Conservation (phyloP, 2,888 invertebrate genomes). For the Drosophila koepferae region DNA sequence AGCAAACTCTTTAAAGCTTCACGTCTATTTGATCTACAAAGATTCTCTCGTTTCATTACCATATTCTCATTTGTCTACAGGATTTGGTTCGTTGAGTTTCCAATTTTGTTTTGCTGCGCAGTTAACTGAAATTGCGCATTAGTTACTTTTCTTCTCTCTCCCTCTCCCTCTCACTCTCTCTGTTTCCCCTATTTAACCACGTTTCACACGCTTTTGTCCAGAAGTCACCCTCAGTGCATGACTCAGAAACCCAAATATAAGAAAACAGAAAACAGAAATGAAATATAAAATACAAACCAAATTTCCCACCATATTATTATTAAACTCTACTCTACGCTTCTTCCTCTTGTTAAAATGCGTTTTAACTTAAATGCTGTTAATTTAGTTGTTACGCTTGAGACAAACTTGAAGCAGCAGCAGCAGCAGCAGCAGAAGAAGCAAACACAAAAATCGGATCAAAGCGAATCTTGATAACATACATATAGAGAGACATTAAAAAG, state of each 20-base stretch:
- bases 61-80: constrained; percentile 7
- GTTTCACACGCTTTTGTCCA: constrained; percentile 47
- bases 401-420: constrained; percentile 17
- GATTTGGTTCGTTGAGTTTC: constrained; percentile 21
- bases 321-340: constrained; percentile 12
- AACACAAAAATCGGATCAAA: constrained; percentile 27
- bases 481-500: constrained; percentile 11
- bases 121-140: constrained; percentile 38
- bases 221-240: constrained; percentile 45
- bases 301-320: constrained; percentile 44
- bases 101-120: constrained; percentile 22
- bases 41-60: background rate
- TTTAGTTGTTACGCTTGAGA: constrained; percentile 76
- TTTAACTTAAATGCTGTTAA: constrained; percentile 74
- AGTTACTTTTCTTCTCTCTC: constrained; percentile 1
- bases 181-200: background rate
- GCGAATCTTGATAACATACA: constrained; percentile 45
- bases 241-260: constrained; percentile 25
- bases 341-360: constrained; percentile 53
- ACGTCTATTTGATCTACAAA: background rate
- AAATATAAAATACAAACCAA: constrained; percentile 28
- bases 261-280: constrained; percentile 3
- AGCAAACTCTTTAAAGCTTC: background rate
- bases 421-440: background rate
- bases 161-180: no score